Base-by-base conservation (phyloP, 2,113 vertebrate genomes). In the Ariopsis seemanni region DNA sequence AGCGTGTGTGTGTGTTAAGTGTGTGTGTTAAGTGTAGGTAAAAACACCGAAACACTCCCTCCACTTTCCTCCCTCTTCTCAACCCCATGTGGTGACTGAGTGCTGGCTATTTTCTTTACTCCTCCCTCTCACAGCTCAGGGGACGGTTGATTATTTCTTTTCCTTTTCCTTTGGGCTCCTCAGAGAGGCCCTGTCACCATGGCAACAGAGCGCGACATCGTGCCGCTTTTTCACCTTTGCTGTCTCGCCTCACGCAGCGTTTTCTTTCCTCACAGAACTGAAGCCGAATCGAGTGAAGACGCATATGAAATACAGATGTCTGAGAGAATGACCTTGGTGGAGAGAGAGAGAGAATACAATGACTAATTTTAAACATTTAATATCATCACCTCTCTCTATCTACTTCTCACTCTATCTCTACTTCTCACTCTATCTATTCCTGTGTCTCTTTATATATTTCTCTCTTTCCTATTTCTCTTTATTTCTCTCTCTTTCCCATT, bases 201-300 rank as follows among this genome's bases (percentile, higher is more conserved):
- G 81, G 81, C 60, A 82, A 82, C 81, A 82, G 81, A 82, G 22
- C 95, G 94, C 93, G 94, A 96, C 91, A 94, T 96, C 95, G 95
- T 94, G 93, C 94, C 91, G 95, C 75, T 77, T 78, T 88, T 63
- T 97, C 96, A 96, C 96, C 95, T 96, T 96, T 93, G 92, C 96
- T 96, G 95, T 96, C 96, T 96, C 92, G 92, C 94, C 94, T 96
- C 94, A 90, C 95, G 92, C 81, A 92, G 93, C 86, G 79, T 81
- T 95, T 90, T 96, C 81, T 92, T 91, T 90, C 93, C 80, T 93
- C 91, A 93, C 94, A 93, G 94, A 93, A 93, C 93, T 94, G 95
- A 95, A 91, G 93, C 95, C 94, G 95, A 91, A 91, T 7, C 62
- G 22, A 65, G 55, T 3, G 90, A 94, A 22, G 90, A 93, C 89